These are phyloP conservation scores for Sorex araneus DNA, from an alignment of 2,113 vertebrate genomes.

Conservation along the genomic window DNA sequence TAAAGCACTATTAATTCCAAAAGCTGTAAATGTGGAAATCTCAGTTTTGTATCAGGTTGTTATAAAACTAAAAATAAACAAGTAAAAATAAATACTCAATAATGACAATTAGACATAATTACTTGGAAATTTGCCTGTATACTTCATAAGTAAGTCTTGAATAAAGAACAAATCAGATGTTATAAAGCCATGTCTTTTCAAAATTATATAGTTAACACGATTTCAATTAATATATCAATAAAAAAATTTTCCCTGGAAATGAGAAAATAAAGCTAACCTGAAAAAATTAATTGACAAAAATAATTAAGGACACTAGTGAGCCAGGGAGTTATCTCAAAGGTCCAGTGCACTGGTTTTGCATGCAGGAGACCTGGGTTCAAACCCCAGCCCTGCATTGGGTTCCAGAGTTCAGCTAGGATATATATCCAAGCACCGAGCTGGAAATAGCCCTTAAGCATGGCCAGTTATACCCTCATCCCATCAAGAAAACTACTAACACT, in stretches of 20 bases:
- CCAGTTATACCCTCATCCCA: too few species aligned
- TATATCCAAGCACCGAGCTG: too few species aligned
- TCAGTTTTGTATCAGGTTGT: neutral
- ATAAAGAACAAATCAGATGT: neutral
- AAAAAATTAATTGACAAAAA: too few species aligned
- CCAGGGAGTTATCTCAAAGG: too few species aligned
- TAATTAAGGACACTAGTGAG: too few species aligned
- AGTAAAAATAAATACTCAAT: neutral
- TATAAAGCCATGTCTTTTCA: constrained; percentile 2
- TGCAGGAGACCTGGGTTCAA: too few species aligned
- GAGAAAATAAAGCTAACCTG: too few species aligned
- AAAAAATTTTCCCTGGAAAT: constrained; percentile 15
- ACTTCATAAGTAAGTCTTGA: neutral
- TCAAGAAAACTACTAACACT: too few species aligned
- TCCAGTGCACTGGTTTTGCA: too few species aligned
- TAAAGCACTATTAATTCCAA: constrained; percentile 9
- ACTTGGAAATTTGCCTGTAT: neutral
- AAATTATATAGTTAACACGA: neutral
- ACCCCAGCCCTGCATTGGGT: too few species aligned
- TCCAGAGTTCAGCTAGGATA: too few species aligned
- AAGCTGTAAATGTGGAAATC: neutral
- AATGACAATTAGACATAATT: constrained; percentile 27
- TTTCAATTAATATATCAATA: constrained; percentile 2
- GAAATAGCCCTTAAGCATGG: too few species aligned
- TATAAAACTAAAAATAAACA: constrained; percentile 33